phyloP scores from a whole-genome alignment of 2,797 vertebrate genomes.

The Carapus acus region DNA sequence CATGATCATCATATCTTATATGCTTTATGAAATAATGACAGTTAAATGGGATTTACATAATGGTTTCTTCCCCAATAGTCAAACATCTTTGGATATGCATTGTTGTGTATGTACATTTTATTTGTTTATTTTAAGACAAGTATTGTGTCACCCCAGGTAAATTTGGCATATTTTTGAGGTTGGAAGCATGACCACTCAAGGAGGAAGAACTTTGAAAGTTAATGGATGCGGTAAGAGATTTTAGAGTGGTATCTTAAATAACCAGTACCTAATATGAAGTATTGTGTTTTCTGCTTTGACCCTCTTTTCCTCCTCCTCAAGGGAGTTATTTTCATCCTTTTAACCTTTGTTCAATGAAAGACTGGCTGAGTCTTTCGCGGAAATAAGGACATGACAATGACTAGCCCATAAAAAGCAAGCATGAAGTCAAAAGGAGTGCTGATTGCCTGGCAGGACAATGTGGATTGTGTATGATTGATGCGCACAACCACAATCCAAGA shows the following conservation, averaged over 20 bases:
- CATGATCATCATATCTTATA: no score
- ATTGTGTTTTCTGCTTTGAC: slow-evolving; percentile 1
- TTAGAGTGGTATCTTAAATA: neutral
- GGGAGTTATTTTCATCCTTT: slow-evolving; percentile 35
- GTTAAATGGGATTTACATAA: no score
- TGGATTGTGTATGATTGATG: slow-evolving; percentile 17
- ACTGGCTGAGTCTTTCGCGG: slow-evolving; percentile 8
- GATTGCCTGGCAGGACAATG: neutral
- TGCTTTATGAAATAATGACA: no score
- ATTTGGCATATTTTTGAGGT: no score
- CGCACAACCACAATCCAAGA: slow-evolving; percentile 13
- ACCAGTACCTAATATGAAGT: slow-evolving; percentile 17
- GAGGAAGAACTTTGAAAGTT: no score
- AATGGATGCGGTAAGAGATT: no score
- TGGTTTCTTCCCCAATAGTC: no score
- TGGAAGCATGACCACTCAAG: no score
- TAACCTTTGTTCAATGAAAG: slow-evolving; percentile 29
- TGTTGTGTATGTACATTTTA: no score
- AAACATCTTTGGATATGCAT: no score
- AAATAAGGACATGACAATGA: slow-evolving; percentile 14
- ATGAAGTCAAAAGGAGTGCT: slow-evolving; percentile 5
- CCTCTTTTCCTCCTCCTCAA: slow-evolving; percentile 19
- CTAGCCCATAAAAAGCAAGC: slow-evolving; percentile 14
- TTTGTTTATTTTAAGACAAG: no score
- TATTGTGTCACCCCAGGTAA: no score